Conservation (phyloP, 1,140 invertebrate species). For the Pygmarrhopalites habei region DNA sequence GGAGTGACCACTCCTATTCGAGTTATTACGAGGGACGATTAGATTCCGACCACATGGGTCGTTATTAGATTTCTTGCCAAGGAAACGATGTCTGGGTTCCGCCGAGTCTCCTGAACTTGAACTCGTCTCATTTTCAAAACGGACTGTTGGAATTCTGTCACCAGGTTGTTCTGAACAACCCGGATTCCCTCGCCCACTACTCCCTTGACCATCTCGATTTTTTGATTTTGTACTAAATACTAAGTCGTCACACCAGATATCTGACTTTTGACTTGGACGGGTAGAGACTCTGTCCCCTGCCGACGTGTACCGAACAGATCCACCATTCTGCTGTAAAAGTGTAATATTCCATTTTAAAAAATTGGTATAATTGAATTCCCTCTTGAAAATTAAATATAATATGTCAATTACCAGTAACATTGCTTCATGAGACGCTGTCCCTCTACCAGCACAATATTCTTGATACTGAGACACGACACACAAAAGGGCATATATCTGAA, state of each 20-base stretch:
- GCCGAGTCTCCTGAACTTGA: background rate
- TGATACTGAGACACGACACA: slow-evolving; percentile 76
- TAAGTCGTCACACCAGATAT: slow-evolving; percentile 10
- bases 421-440: slow-evolving; percentile 56
- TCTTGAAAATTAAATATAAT: too few relatives aligned
- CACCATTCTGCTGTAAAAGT: background rate
- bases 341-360: background rate
- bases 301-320: background rate
- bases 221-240: background rate
- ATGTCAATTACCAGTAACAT: too few relatives aligned
- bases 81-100: background rate
- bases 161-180: background rate
- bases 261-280: background rate
- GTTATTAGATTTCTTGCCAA: background rate
- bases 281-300: background rate
- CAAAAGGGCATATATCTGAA: slow-evolving; percentile 65
- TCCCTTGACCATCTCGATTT: background rate
- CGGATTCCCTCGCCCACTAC: background rate
- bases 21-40: background rate
- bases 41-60: background rate
- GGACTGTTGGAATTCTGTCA: slow-evolving; percentile 1
- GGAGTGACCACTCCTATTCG: background rate
- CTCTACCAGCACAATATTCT: slow-evolving; percentile 64
- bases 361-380: too few relatives aligned
- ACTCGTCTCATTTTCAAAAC: slow-evolving; percentile 9